Evolutionary conservation across 2,888 invertebrate genomes (phyloP).

Genomic region (Allacma fusca): DNA sequence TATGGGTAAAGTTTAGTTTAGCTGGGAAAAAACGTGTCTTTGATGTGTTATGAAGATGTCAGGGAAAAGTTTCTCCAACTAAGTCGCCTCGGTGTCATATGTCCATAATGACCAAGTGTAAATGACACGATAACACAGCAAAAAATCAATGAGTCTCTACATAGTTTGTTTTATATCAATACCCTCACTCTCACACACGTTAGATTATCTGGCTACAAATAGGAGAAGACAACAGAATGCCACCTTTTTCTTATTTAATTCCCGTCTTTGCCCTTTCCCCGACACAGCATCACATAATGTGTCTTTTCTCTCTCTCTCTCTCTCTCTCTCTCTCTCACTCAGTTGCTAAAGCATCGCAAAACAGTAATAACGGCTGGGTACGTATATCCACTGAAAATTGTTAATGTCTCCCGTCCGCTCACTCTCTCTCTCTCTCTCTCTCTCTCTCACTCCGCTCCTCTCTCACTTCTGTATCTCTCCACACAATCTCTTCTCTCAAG

Average conservation of each 20-base stretch:
- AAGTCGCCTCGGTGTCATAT: slow-evolving; percentile 51
- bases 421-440: background rate
- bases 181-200: background rate
- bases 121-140: slow-evolving; percentile 58
- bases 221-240: slow-evolving; percentile 30
- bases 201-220: slow-evolving; percentile 11
- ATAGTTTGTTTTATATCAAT: slow-evolving; percentile 29
- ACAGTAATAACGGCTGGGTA: background rate
- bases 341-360: background rate
- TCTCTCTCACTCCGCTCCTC: background rate
- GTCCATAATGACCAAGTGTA: slow-evolving; percentile 60
- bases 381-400: slow-evolving; percentile 4
- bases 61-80: slow-evolving; percentile 49
- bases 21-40: slow-evolving; percentile 53
- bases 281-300: slow-evolving; percentile 46
- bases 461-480: background rate
- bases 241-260: slow-evolving; percentile 36
- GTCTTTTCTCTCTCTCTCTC: slow-evolving; percentile 30
- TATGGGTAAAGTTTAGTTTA: slow-evolving; percentile 55
- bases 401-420: slow-evolving; percentile 10
- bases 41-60: slow-evolving; percentile 59
- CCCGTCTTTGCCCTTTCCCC: slow-evolving; percentile 39
- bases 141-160: slow-evolving; percentile 47
- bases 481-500: background rate
- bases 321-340: slow-evolving; percentile 19